Base-by-base conservation (phyloP, 2,113 vertebrate genomes). In the Dipodomys ordii region DNA sequence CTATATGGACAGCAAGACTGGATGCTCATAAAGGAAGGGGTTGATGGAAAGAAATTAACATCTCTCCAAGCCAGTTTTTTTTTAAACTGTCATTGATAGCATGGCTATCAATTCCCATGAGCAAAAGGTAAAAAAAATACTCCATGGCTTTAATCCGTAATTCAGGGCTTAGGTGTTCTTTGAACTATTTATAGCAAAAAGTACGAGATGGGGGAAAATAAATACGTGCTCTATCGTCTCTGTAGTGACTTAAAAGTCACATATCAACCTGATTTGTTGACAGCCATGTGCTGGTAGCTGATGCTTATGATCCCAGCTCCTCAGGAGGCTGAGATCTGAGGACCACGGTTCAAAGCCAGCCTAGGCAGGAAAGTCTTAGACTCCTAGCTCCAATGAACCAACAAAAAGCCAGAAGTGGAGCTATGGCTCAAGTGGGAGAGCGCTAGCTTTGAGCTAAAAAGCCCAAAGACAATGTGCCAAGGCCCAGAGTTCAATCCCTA, bases 31-130 rank as follows among this genome's bases (percentile, higher is more conserved):
- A 93, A 92, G 46, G 1, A 80, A 46, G 64, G 79, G 72, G 86
- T 60, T 93, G 83, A 93, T 30, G 87, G 13, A 79, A 80, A 60
- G 3, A 62, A 91, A 81, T 69, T 87, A 86, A 95, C 92, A 57
- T 27, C n/a, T 62, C 92, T 62, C 91, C 39, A 90, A 95, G 88
- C 64, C 82, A 60, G 25, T 84, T 87, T 53, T 87, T 53, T 78
- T 0, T 1, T 73, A 35, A n/a, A n/a, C 15, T 64, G 30, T 67
- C 64, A 39, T 67, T 5, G 12, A 1, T 15, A 72, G 28, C 69
- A 71, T 16, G 0, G 9, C 87, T 53, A 6, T 46, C 39, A 95
- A 72, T 90, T 74, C 27, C 92, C 78, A 71, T 3, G 12, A 1
- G 3, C 46, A 81, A 81, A 88, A 22, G 76, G 15, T 16, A 44